Percentiles rank a stretch among this genome's conserved stretches.
These are phyloP conservation scores for Hirtodrosophila duncani DNA, from an alignment of 2,888 invertebrate species.

Conservation along the genomic window DNA sequence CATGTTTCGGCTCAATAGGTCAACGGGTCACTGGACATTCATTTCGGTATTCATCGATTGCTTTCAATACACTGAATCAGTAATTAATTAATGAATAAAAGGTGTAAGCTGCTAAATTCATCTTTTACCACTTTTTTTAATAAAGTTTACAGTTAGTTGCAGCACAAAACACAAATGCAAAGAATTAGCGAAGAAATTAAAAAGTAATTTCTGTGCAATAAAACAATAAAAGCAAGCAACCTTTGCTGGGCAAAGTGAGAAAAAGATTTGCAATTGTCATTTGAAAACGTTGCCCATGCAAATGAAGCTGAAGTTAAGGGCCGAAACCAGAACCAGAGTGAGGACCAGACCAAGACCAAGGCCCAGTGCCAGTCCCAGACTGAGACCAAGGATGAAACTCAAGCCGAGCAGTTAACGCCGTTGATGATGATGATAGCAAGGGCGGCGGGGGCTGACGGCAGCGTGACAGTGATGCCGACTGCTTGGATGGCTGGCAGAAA, in stretches of 20 bases:
- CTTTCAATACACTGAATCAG: conserved; percentile 4
- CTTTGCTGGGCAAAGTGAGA: neutral
- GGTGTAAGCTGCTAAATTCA: neutral
- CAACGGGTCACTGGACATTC: conserved; percentile 53
- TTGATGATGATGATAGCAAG: conserved; percentile 39
- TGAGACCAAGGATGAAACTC: neutral
- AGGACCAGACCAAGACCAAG: conserved; percentile 2
- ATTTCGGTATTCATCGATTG: conserved; percentile 17
- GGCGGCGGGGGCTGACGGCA: no score
- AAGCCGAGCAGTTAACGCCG: conserved; percentile 34
- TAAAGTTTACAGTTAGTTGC: neutral
- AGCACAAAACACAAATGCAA: conserved; percentile 21
- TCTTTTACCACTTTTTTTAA: neutral
- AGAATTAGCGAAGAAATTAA: conserved; percentile 66
- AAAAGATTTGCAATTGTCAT: conserved; percentile 63
- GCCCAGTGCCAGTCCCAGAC: neutral
- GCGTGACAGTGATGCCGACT: conserved; percentile 49
- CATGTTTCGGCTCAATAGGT: conserved; percentile 56
- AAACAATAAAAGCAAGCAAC: conserved; percentile 4
- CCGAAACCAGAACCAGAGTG: neutral
- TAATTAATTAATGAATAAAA: conserved; percentile 36
- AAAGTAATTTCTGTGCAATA: conserved; percentile 58
- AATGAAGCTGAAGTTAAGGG: conserved; percentile 39
- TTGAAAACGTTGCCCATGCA: conserved; percentile 56
- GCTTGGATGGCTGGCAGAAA: conserved; percentile 34